Percentiles rank a stretch among this genome's conserved stretches.
Conservation (phyloP, 2,113 vertebrate species). For the Carettochelys insculpta region DNA sequence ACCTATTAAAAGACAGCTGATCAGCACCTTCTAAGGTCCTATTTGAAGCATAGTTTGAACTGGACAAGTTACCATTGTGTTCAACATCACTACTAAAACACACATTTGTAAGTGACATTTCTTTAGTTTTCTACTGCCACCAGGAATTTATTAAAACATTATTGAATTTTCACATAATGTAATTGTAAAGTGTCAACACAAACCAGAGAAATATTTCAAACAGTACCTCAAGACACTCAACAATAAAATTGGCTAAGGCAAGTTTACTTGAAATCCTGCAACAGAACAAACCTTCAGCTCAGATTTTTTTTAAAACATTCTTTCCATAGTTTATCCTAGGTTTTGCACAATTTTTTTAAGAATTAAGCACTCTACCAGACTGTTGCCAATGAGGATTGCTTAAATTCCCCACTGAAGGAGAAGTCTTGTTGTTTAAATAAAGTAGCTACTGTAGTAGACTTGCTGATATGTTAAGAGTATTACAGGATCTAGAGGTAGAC, state of each 20-base stretch:
- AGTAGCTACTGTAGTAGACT: conserved; percentile 77
- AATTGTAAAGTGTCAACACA: neutral
- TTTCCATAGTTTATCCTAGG: conserved; percentile 70
- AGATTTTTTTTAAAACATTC: conserved; percentile 65
- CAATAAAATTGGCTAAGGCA: conserved; percentile 46
- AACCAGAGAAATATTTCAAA: conserved; percentile 18
- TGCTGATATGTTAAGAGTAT: conserved; percentile 77
- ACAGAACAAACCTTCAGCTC: conserved; percentile 48
- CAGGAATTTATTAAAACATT: neutral
- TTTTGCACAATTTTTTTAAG: conserved; percentile 60
- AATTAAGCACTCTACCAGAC: conserved; percentile 74
- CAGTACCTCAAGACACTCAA: conserved; percentile 15
- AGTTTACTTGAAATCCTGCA: conserved; percentile 59
- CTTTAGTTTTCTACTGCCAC: neutral
- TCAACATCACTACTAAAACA: neutral
- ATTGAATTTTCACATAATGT: neutral
- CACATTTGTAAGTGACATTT: neutral
- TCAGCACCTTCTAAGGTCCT: conserved; percentile 51
- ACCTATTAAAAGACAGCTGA: conserved; percentile 28
- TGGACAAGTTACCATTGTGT: neutral
- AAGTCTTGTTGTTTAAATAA: conserved; percentile 75
- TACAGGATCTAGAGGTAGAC: conserved; percentile 71
- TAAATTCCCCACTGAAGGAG: conserved; percentile 75
- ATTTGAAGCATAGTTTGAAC: neutral
- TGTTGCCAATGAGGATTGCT: conserved; percentile 56